phyloP scores from a whole-genome alignment of 2,113 vertebrate species.

The Riparia riparia region DNA sequence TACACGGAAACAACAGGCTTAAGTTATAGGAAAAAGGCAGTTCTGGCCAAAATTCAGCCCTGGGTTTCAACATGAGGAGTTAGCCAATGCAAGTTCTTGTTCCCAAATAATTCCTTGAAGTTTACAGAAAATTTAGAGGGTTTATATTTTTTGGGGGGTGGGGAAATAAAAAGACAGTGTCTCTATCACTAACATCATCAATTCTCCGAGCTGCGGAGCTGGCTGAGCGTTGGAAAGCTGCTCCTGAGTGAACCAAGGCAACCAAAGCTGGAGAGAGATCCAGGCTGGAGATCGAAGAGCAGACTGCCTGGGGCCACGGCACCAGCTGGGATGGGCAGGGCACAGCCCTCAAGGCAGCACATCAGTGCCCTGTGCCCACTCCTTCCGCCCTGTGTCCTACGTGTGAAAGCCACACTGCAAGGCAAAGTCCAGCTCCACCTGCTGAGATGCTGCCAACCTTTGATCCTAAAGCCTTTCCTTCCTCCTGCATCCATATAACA shows the following conservation, averaged over 20 bases:
- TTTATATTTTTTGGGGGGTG: not conserved
- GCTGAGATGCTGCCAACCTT: not conserved
- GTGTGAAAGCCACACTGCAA: not conserved
- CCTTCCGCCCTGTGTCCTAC: rapidly evolving
- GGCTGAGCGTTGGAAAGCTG: not conserved
- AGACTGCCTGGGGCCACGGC: not conserved
- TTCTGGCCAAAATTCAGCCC: constrained; percentile 20
- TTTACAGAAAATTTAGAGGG: not conserved
- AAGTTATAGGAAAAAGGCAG: not conserved
- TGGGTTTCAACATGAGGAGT: not conserved
- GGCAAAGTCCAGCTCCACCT: constrained; percentile 29
- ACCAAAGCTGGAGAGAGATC: not conserved
- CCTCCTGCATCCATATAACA: rapidly evolving
- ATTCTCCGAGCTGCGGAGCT: not conserved
- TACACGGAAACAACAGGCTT: not conserved
- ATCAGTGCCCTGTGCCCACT: rapidly evolving
- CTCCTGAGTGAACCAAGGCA: not conserved
- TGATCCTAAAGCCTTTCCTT: not conserved
- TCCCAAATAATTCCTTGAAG: not conserved
- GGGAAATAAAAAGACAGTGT: not conserved
- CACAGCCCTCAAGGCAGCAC: not conserved
- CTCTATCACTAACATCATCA: not conserved
- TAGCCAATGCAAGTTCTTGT: not conserved
- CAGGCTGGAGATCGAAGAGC: not conserved
- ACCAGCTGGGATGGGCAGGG: not conserved